Conservation (phyloP, 2,888 invertebrate genomes). For the Lasioglossum figueresi region DNA sequence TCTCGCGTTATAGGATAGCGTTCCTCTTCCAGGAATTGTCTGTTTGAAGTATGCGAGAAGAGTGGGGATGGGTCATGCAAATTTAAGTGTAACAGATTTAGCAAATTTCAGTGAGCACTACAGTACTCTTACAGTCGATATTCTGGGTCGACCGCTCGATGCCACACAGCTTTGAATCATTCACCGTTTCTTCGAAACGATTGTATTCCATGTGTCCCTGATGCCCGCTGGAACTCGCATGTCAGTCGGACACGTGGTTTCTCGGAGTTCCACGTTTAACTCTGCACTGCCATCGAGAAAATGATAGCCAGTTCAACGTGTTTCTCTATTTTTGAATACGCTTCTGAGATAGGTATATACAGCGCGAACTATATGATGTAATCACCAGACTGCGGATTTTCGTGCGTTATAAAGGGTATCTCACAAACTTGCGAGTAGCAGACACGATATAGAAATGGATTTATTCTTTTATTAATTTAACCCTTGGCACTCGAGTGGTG, state of each 20-base stretch:
- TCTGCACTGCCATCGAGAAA: not conserved
- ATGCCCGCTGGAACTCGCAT: not conserved
- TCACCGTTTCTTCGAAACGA: constrained; percentile 10
- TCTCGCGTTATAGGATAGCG: not conserved
- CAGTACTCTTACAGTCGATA: not conserved
- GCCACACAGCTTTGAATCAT: not conserved
- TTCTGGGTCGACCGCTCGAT: not conserved
- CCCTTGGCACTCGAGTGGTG: no score
- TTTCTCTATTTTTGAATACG: not conserved
- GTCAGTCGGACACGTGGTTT: not conserved
- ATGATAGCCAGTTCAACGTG: not conserved
- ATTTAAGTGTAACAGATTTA: not conserved
- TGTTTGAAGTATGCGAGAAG: no score
- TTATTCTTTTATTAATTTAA: no score
- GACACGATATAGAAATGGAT: no score
- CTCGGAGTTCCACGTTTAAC: not conserved
- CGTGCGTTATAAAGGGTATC: not conserved
- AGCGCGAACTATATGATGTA: not conserved
- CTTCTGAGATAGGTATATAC: not conserved
- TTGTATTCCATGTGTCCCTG: not conserved
- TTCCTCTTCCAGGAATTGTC: no score
- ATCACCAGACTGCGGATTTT: not conserved
- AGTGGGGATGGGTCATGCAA: not conserved
- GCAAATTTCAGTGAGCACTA: not conserved
- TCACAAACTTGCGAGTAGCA: no score